Base-by-base conservation (phyloP, 2,113 vertebrate genomes). In the Lutjanus erythropterus region DNA sequence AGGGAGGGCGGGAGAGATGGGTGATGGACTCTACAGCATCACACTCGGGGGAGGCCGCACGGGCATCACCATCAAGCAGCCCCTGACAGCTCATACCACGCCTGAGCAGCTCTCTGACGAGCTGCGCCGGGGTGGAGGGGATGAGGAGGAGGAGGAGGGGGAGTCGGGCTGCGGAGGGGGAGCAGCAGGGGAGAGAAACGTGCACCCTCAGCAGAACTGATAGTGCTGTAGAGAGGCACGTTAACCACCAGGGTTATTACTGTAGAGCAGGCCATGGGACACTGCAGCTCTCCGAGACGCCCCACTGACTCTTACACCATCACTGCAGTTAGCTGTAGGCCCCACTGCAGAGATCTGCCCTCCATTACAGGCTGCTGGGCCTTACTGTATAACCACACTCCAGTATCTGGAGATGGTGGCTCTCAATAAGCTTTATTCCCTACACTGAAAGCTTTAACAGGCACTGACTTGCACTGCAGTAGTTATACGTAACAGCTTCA, bases 61-160 rank as follows among this genome's bases (percentile, higher is more conserved):
- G 70, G 86, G 88, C 92, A 91, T 92, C 78, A 84, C 88, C 93
- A 93, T 94, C 93, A 94, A 94, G 93, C 93, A 93, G 91, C 89
- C 78, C 44, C 87, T 95, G 95, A 95, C 94, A 95, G 94, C 94
- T 95, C 94, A 96, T 95, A 94, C 92, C 93, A 96, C 89, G 94
- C 91, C 92, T 94, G 93, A 92, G 85, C 91, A 87, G 79, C 87
- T 92, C 92, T 86, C 85, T 91, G 93, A 94, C 81, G 86, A 89
- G 86, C 87, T 90, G 83, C 81, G 68, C 87, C 49, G 78, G 71
- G 71, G 81, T 0, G 31, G 39, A 12, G n/a, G 69, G 49, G 59
- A 3, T 1, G 47, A n/a, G 60, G 5, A 21, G 42, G 10, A 9
- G 29, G 46, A 5, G 2, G 46, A 37, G 58, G 4, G 23, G 49